Base-by-base conservation (phyloP, 2,888 invertebrate genomes). In the Drosophila anomelani region DNA sequence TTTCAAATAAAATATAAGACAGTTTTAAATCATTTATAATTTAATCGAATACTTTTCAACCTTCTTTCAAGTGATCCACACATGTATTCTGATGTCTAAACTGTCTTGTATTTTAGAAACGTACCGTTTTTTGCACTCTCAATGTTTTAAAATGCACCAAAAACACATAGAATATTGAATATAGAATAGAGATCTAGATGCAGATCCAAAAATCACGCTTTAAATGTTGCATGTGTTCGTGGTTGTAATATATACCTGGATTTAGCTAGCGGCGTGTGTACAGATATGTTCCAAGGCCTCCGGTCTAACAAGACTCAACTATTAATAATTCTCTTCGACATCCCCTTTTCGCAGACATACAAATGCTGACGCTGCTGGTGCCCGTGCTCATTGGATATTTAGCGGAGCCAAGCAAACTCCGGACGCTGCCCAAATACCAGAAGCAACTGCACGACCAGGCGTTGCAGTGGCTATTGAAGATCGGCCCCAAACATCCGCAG, bases 401-500 rank as follows among this genome's bases (percentile, higher is more conserved):
- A 66, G 93, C 96, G 67, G 96, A 96, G 76, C 95, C 95, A 13
- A 93, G 94, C 51, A 94, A 95, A 81, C 90, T 95, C 43, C 93
- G 94, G 79, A 93, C 93, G 46, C 93, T 94, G 38, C 94, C 94
- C 67, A 94, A 95, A 79, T 95, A 95, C 91, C 94, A 94, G 44
- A 93, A 95, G 43, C 94, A 94, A 56, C 93, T 98, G 46, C 98
- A 99, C 92, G 98, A 98, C 78, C 96, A 96, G 85, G 96, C 97
- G 75, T 94, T 99, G 80, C 96, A 97, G 80, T 96, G 97, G 95
- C 94, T 99, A 20, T 97, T 97, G 92, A 96, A 96, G 90, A 96
- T 98, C 81, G 99, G 98, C 0, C 98, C 98, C 0, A 96, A 96
- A 90, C 97, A 98, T 93, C 98, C 98, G 23, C 96, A 97, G 94